Evolutionary conservation across 2,888 invertebrate species (phyloP), one percentile per base, ranked within the genome.

Genomic region (Hemistola chrysoprasaria): DNA sequence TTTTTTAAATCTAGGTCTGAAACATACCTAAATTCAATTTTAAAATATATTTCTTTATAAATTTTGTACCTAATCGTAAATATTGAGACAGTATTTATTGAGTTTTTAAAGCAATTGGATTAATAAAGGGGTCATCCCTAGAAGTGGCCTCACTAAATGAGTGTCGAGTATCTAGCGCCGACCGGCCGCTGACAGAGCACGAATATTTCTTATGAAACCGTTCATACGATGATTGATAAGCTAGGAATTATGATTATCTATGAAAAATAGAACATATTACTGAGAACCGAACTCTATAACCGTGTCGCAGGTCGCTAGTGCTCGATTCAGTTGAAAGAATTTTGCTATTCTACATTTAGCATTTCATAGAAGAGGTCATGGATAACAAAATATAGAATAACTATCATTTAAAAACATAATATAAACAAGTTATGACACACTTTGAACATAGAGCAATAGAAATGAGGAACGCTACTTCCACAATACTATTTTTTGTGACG

Each of bases 111-210:
- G 2, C 16, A 2, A 3, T 16, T 2, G 22, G 11, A 33, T 11
- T 10, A 27, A 9, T n/a, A 34, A 43, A 36, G 36, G 33, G 22
- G 29, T 28, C 62, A 63, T 56, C 69, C 50, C 71, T 74, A 75
- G 2, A 16, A 16, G 76, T 78, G 76, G 72, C 71, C 75, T 60
- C 59, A 61, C 66, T 65, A 42, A 62, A 53, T 58, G 43, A 64
- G 83, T 83, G 65, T 84, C 84, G 56, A 56, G 65, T 83, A 60
- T 56, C 81, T 69, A 73, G 71, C 72, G 66, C 70, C 67, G 56
- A 53, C 44, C 38, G 43, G 49, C 30, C 62, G 84, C 82, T 84
- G 80, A 82, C 75, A 51, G 11, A 35, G 78, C 79, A 62, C 41
- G 49, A 51, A 53, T 59, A 74, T 62, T 84, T 84, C 81, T 65